Evolutionary conservation across 1,140 invertebrate genomes (phyloP).

Genomic region (Penaeus indicus): DNA sequence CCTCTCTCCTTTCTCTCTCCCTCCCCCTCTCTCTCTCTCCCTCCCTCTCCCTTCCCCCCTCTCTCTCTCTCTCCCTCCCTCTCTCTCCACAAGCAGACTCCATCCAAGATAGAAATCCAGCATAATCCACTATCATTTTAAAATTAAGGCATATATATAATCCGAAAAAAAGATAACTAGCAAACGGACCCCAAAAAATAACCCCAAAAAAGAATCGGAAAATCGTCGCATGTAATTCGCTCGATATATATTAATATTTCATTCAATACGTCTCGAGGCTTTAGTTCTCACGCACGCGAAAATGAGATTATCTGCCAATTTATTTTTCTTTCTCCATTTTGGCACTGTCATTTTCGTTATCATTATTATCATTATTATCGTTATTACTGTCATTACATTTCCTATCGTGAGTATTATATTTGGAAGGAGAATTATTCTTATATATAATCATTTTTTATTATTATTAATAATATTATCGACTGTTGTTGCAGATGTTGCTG

Average conservation of each 20-base stretch:
- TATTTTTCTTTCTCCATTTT: no score
- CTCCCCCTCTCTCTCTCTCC: not conserved
- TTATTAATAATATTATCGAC: no score
- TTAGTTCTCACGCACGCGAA: no score
- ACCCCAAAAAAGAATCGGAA: not conserved
- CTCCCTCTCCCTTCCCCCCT: not conserved
- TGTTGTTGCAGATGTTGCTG: no score
- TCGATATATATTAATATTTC: not conserved
- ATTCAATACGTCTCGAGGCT: not conserved
- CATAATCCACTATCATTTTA: not conserved
- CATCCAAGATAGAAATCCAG: not conserved
- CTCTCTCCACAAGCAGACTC: not conserved
- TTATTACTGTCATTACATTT: no score
- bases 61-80: not conserved
- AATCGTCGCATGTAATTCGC: not conserved
- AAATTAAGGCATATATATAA: no score
- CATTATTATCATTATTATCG: no score
- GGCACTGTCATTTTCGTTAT: no score
- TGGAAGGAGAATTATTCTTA: no score
- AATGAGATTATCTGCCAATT: no score
- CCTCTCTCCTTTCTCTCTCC: not conserved
- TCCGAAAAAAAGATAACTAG: not conserved
- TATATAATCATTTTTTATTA: no score
- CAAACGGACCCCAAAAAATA: not conserved
- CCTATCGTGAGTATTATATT: no score